Evolutionary conservation across 2,113 vertebrate species (phyloP), one percentile per base, ranked within the genome.

Genomic region (Pelecanoides urinatrix): DNA sequence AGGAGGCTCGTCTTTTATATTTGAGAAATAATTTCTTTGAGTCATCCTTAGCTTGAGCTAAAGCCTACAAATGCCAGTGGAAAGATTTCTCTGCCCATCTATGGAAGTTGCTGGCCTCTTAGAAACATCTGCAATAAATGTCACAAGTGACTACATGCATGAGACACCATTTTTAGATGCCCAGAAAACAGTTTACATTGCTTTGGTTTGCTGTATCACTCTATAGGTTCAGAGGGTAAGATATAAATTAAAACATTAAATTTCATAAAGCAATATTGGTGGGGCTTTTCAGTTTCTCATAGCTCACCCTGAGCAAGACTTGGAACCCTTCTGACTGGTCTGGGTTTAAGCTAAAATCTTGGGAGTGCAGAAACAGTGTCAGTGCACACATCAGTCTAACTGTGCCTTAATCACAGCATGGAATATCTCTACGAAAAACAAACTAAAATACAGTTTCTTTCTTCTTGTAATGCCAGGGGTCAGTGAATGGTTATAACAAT

Each of bases 51-150:
- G 73, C 71, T n/a, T 14, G 1, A 76, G 53, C 65, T 75, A 22
- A 65, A 77, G 71, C 90, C 86, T 56, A 67, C n/a, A 74, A 80
- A 71, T 71, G 89, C 68, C 89, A 96, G 61, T 67, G 96, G 96
- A 95, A 96, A 88, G 11, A 71, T 88, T 88, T 59, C 62, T 47
- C 63, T 5, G 13, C 58, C 92, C 1, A 0, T 59, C 85, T 73
- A 5, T 65, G 88, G 90, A 94, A 90, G 71, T 62, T 90, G 77
- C 63, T 96, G 85, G 90, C 70, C 74, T 67, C 67, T 70, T 86
- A 49, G 71, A n/a, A 92, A 76, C 58, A 45, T 49, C 71, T 88
- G 74, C 78, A 96, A 62, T n/a, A 42, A 23, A 91, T 90, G 90
- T 58, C 88, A 88, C 38, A 73, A 66, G 74, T 38, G 40, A 36